phyloP scores from a whole-genome alignment of 2,113 vertebrate genomes.

The Triplophysa siluroides region DNA sequence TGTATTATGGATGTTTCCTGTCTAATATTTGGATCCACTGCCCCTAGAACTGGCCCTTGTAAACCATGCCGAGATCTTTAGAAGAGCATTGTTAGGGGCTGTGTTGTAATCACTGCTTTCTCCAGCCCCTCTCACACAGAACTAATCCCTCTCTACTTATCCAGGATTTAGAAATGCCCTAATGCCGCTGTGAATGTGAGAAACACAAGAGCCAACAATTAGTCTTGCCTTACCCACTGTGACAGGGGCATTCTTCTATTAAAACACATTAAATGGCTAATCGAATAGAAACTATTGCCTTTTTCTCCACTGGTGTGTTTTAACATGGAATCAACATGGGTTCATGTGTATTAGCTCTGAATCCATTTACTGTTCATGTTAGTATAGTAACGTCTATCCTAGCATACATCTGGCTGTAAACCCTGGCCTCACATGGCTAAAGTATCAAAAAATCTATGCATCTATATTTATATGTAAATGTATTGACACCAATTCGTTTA shows the following conservation, averaged over 20 bases:
- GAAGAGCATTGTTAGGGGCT: not conserved
- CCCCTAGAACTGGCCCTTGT: no score
- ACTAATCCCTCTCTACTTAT: constrained; percentile 10
- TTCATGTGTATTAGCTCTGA: no score
- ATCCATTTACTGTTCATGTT: no score
- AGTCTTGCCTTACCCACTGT: not conserved
- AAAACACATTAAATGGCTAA: not conserved
- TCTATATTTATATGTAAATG: no score
- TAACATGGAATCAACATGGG: no score
- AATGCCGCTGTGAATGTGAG: not conserved
- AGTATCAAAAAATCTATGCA: no score
- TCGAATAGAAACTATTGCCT: not conserved
- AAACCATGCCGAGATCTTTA: not conserved
- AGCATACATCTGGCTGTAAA: no score
- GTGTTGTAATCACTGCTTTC: constrained; percentile 1
- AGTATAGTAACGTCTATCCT: no score
- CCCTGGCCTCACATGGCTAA: no score
- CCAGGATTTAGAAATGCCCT: not conserved
- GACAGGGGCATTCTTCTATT: not conserved
- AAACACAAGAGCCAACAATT: constrained; percentile 16
- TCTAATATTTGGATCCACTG: no score
- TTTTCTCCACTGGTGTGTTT: not conserved
- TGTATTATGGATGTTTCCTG: no score
- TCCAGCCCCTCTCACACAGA: constrained; percentile 6
- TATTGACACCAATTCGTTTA: no score